These are phyloP conservation scores for Aphelocoma coerulescens DNA, from an alignment of 2,113 vertebrate genomes.

Conservation along the genomic window DNA sequence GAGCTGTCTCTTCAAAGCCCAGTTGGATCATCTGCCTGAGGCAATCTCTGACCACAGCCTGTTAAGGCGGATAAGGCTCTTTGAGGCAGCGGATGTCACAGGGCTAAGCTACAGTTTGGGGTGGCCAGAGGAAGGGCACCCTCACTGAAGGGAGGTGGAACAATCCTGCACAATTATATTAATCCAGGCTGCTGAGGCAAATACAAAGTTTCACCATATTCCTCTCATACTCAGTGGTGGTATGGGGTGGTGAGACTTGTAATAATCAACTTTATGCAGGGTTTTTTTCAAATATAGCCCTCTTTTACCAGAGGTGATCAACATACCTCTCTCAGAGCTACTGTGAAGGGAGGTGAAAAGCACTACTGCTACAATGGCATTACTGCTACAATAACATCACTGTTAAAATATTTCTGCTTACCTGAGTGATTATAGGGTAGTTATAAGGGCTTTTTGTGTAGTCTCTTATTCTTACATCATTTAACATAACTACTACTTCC, in stretches of 20 bases:
- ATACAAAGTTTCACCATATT: not conserved
- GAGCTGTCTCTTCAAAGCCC: not conserved
- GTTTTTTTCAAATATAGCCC: not conserved
- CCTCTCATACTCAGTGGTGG: not conserved
- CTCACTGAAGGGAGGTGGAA: not conserved
- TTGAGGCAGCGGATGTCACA: not conserved
- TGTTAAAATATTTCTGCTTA: not conserved
- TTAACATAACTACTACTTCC: not conserved
- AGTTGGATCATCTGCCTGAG: not conserved
- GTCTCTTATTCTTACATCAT: not conserved
- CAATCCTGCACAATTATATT: not conserved
- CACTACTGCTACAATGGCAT: not conserved
- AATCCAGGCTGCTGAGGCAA: not conserved
- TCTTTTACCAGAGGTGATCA: not conserved
- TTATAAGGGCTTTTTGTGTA: not conserved
- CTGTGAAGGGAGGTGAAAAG: not conserved
- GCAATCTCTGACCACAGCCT: not conserved
- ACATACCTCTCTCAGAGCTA: not conserved
- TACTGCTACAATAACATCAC: not conserved
- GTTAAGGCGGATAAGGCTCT: not conserved
- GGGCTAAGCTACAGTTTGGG: not conserved
- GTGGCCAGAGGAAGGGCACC: not conserved
- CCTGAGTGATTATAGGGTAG: not conserved
- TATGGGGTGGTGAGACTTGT: not conserved
- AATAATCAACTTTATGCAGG: not conserved